Evolutionary conservation across 2,888 invertebrate genomes (phyloP).

Genomic region (Lomographa bimaculata): DNA sequence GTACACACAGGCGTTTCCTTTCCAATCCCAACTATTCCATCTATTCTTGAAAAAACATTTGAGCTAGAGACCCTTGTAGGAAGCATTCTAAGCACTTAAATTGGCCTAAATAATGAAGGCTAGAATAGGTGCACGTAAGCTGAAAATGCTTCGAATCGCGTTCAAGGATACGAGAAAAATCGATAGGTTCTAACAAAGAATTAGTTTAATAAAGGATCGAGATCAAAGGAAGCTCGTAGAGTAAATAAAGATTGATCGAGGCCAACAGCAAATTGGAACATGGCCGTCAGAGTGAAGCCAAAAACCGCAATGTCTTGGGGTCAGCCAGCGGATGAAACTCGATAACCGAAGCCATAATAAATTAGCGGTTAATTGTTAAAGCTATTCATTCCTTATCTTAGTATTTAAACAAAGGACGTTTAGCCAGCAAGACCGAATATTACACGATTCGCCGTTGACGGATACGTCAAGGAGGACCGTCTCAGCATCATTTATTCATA

Average conservation of each 20-base stretch:
- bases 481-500: too few species aligned
- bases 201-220: constrained; percentile 38
- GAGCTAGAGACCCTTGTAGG: constrained; percentile 5
- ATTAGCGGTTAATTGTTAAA: constrained; percentile 48
- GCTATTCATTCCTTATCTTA: constrained; percentile 22
- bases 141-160: constrained; percentile 26
- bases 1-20: constrained; percentile 30
- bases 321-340: constrained; percentile 53
- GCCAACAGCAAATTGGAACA: constrained; percentile 46
- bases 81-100: constrained; percentile 27
- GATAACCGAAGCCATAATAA: constrained; percentile 55
- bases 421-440: too few species aligned
- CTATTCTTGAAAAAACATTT: constrained; percentile 8
- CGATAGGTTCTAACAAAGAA: constrained; percentile 36
- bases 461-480: too few species aligned
- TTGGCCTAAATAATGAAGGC: constrained; percentile 34
- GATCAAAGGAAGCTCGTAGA: constrained; percentile 32
- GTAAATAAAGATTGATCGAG: constrained; percentile 44
- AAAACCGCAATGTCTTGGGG: constrained; percentile 54
- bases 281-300: constrained; percentile 42
- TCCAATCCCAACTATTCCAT: constrained; percentile 24
- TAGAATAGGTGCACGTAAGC: constrained; percentile 36
- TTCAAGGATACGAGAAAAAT: constrained; percentile 46
- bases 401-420: too few species aligned
- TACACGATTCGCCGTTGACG: too few species aligned